These are phyloP conservation scores for Dastarcus helophoroides DNA, from an alignment of 2,888 invertebrate genomes.

Conservation along the genomic window DNA sequence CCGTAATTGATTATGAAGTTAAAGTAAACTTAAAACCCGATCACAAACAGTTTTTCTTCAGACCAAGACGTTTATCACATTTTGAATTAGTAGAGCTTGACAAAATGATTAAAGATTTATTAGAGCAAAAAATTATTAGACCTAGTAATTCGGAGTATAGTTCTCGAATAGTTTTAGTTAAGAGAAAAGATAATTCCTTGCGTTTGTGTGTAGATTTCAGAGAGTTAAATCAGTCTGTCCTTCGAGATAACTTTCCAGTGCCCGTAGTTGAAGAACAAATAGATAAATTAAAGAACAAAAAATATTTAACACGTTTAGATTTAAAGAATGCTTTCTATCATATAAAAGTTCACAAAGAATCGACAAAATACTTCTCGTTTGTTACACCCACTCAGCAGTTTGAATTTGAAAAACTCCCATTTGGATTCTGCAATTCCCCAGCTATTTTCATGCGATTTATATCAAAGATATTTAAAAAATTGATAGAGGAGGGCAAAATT, in stretches of 20 bases:
- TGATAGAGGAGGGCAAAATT: slow-evolving; percentile 7
- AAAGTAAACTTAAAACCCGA: too few relatives aligned
- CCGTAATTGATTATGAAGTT: too few relatives aligned
- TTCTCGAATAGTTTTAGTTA: slow-evolving; percentile 18
- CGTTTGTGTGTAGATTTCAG: slow-evolving; percentile 23
- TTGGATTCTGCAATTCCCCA: slow-evolving; percentile 19
- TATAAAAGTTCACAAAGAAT: slow-evolving; percentile 13
- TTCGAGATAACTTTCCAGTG: slow-evolving; percentile 19
- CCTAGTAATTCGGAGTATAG: slow-evolving; percentile 21
- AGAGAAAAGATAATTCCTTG: slow-evolving; percentile 20
- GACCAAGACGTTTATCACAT: slow-evolving; percentile 15
- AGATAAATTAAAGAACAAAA: slow-evolving; percentile 15
- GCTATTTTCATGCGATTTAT: slow-evolving; percentile 15
- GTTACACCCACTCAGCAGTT: slow-evolving; percentile 18
- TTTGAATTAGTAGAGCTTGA: slow-evolving; percentile 13
- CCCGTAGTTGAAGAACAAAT: slow-evolving; percentile 22
- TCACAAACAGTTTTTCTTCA: slow-evolving; percentile 9
- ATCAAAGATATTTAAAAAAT: slow-evolving; percentile 10
- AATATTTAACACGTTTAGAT: slow-evolving; percentile 15
- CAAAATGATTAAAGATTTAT: slow-evolving; percentile 13
- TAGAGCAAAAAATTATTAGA: slow-evolving; percentile 13
- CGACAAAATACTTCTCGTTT: slow-evolving; percentile 15
- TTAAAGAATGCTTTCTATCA: slow-evolving; percentile 19
- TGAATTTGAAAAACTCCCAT: slow-evolving; percentile 17
- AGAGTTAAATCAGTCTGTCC: slow-evolving; percentile 18